These are phyloP conservation scores for Zaprionus kolodkinae DNA, from an alignment of 1,140 invertebrate species.

Conservation along the genomic window DNA sequence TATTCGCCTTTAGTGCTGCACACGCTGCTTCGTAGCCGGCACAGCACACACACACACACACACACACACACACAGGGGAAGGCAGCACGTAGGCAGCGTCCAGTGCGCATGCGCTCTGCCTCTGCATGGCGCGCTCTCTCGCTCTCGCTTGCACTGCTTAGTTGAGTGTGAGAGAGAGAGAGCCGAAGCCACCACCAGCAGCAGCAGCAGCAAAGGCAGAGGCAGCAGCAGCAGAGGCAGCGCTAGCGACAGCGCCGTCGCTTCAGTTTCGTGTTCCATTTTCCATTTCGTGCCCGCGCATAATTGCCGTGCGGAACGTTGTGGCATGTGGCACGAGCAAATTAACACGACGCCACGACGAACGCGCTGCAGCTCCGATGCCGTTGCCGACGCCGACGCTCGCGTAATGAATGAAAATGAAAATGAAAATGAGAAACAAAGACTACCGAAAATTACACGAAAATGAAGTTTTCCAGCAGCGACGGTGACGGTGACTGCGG, in stretches of 20 bases:
- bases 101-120: conserved; percentile 66
- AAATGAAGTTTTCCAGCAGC: conserved; percentile 74
- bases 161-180: conserved; percentile 1
- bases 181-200: conserved; percentile 38
- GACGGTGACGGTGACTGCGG: neutral
- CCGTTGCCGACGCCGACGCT: no score
- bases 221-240: conserved; percentile 22
- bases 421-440: conserved; percentile 83
- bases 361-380: conserved; percentile 27
- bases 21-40: conserved; percentile 62
- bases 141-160: conserved; percentile 5
- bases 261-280: conserved; percentile 50
- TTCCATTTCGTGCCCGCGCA: conserved; percentile 51
- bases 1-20: conserved; percentile 63
- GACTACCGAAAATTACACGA: conserved; percentile 70
- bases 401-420: conserved; percentile 77
- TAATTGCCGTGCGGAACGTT: conserved; percentile 52
- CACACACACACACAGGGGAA: neutral
- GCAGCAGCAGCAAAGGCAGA: neutral
- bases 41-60: neutral
- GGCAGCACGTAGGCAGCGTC: conserved; percentile 41
- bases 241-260: neutral
- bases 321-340: conserved; percentile 58
- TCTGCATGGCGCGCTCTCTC: conserved; percentile 3
- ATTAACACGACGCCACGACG: conserved; percentile 64